phyloP scores from a whole-genome alignment of 2,888 invertebrate genomes.

The Dermolepida albohirtum region DNA sequence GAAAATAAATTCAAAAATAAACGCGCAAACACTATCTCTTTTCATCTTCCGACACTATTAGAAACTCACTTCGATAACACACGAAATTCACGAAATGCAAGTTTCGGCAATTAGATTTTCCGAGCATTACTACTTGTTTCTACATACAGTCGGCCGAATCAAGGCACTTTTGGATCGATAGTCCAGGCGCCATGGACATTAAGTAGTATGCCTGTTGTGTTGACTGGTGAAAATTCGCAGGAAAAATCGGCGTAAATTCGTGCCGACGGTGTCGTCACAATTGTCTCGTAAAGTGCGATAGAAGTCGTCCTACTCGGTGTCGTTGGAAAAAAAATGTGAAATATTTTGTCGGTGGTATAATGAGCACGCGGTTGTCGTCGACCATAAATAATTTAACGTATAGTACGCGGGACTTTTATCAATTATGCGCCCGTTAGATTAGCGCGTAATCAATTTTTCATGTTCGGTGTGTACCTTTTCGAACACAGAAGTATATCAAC shows the following conservation, averaged over 20 bases:
- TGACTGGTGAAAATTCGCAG: background rate
- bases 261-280: background rate
- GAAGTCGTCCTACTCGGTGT: background rate
- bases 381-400: constrained; percentile 11
- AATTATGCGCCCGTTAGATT: constrained; percentile 11
- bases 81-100: constrained; percentile 17
- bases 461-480: background rate
- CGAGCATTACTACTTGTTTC: constrained; percentile 17
- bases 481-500: no score
- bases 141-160: constrained; percentile 2
- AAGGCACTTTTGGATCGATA: constrained; percentile 26
- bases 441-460: background rate
- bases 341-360: constrained; percentile 8
- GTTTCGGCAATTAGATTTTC: constrained; percentile 32
- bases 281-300: no score
- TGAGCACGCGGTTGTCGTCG: background rate
- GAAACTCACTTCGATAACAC: background rate
- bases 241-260: background rate
- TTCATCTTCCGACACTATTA: background rate
- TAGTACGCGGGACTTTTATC: constrained; percentile 17
- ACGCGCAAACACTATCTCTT: background rate
- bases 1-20: no score
- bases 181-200: constrained; percentile 9
- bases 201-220: background rate
- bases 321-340: constrained; percentile 18